These are phyloP conservation scores for Eospalax fontanierii DNA, from an alignment of 2,797 vertebrate genomes.

Conservation along the genomic window DNA sequence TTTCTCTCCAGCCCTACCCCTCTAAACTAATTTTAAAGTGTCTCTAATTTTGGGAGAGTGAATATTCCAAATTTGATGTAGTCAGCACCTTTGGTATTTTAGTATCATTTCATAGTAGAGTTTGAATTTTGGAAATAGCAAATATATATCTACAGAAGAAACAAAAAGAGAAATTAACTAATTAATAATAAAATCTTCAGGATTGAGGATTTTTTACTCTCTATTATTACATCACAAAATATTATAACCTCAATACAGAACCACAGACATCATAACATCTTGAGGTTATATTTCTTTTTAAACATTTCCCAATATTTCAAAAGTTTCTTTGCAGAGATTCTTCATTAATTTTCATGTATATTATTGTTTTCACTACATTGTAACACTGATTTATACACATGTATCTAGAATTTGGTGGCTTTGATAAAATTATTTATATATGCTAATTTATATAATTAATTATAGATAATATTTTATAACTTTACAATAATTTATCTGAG, in stretches of 20 bases:
- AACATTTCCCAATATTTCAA: background rate
- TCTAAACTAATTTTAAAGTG: background rate
- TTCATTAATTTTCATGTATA: background rate
- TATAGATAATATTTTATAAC: background rate
- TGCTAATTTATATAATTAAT: background rate
- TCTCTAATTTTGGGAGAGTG: background rate
- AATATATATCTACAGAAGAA: background rate
- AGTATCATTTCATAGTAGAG: background rate
- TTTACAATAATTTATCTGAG: background rate
- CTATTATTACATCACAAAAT: background rate
- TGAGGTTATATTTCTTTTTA: background rate
- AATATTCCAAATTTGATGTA: background rate
- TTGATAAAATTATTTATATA: background rate
- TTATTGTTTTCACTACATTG: background rate
- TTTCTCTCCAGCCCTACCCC: too few species aligned
- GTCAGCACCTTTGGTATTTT: background rate
- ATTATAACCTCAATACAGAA: background rate
- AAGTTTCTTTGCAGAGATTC: background rate
- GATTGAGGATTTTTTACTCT: background rate
- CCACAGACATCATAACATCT: background rate
- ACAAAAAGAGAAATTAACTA: background rate
- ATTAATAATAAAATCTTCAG: background rate
- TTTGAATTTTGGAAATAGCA: background rate
- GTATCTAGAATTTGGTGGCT: background rate
- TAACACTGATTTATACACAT: background rate